Evolutionary conservation across 64 coral and sea anemone species (phyloP), one percentile per base, ranked within the genome.

Genomic region (Montipora capricornis): DNA sequence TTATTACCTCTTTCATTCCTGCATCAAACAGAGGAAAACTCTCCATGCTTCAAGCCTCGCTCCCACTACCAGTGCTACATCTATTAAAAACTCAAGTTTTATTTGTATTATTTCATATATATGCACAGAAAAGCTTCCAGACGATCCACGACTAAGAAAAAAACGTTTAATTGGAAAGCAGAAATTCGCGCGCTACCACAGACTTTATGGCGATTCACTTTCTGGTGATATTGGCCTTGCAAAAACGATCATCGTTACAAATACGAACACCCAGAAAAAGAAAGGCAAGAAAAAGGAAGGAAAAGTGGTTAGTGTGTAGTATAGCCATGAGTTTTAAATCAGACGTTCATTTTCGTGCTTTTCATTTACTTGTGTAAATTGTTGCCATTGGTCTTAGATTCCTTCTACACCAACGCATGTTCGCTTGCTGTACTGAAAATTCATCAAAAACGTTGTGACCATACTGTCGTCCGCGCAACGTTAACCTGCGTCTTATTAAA

Each of bases 191-290:
- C 19, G 68, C 11, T 92, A 78, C n/a, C 74, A 67, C 26, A 45
- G 76, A 67, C 47, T 92, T 12, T 92, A 92, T 51, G 91, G 81
- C 14, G 37, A 53, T 17, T 92, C 91, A 24, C n/a, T 92, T 37
- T 37, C 51, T 77, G 91, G 82, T 68, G 82, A 81, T 26, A 61
- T 77, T 12, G 74, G 78, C n/a, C 44, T 19, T 3, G 81, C 91
- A 47, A 92, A 92, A 87, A 49, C 49, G 8, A 92, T 92, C 3
- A 87, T 64, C 76, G 91, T 50, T 12, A 51, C 8, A 1, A 50
- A 60, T 60, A 45, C 74, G 26, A 73, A 53, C 1, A 2, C 71
- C 6, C 59, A 44, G 14, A 82, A 87, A 44, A 92, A 86, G 17
- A 78, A 61, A 78, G 76, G 76, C 13, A 78, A 59, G n/a, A 61